These are phyloP conservation scores for Troides oblongomaculatus DNA, from an alignment of 2,888 invertebrate genomes.

Conservation along the genomic window DNA sequence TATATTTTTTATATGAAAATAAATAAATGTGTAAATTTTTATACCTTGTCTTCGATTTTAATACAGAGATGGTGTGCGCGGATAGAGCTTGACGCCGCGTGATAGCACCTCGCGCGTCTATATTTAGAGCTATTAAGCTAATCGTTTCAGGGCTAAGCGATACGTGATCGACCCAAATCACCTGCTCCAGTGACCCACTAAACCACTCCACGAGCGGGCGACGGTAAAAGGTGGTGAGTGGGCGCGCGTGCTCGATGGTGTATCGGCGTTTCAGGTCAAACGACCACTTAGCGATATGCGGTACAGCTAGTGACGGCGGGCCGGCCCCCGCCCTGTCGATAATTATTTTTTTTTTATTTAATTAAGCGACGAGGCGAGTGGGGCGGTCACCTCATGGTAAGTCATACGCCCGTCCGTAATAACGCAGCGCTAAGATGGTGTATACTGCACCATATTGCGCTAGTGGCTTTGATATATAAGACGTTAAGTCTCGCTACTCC, in stretches of 20 bases:
- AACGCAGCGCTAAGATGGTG: too few species aligned
- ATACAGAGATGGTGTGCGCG: too few species aligned
- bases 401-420: too few species aligned
- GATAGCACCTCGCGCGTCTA: not conserved
- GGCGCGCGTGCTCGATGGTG: slow-evolving; percentile 72
- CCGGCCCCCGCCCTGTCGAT: slow-evolving; percentile 25
- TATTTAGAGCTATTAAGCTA: slow-evolving; percentile 17
- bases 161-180: slow-evolving; percentile 25
- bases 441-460: too few species aligned
- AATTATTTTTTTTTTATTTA: not conserved
- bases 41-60: too few species aligned
- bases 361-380: too few species aligned
- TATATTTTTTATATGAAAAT: too few species aligned
- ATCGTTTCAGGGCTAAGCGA: slow-evolving; percentile 29
- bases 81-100: too few species aligned
- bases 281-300: slow-evolving; percentile 49
- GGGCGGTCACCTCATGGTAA: too few species aligned
- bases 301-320: slow-evolving; percentile 36
- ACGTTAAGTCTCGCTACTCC: too few species aligned
- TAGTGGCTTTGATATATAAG: too few species aligned
- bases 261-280: slow-evolving; percentile 62
- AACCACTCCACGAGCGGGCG: slow-evolving; percentile 39
- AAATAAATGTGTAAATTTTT: too few species aligned
- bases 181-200: slow-evolving; percentile 63
- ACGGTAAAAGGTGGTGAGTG: slow-evolving; percentile 47